phyloP scores from a whole-genome alignment of 2,888 invertebrate genomes.

The Dusona sp. region DNA sequence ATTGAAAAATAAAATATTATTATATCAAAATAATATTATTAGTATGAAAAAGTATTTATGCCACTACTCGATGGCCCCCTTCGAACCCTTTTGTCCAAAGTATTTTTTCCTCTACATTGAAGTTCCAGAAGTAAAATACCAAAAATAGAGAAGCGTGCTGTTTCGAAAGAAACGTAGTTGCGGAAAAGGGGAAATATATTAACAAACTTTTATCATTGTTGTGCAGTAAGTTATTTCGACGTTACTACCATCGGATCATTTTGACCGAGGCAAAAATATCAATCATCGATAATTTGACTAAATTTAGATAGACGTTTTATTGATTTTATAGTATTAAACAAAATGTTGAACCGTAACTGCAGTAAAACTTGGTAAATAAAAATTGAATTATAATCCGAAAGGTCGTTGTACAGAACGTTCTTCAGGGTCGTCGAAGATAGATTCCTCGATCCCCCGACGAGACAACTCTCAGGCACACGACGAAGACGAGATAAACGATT shows the following conservation, averaged over 20 bases:
- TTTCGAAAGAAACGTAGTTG: too few species aligned
- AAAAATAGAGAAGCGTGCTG: too few species aligned
- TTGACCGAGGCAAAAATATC: neutral
- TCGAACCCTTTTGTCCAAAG: neutral
- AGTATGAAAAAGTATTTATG: neutral
- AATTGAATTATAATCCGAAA: neutral
- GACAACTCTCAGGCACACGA: constrained; percentile 35
- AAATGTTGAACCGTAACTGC: neutral
- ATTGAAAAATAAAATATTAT: neutral
- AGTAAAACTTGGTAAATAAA: neutral
- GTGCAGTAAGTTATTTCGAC: too few species aligned
- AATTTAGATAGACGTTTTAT: neutral
- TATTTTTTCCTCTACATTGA: neutral
- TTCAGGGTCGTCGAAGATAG: constrained; percentile 21
- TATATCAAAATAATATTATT: too few species aligned
- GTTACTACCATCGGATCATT: neutral
- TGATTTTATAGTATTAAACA: neutral
- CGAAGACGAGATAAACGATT: constrained; percentile 51
- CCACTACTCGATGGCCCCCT: neutral
- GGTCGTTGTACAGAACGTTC: neutral
- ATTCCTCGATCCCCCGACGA: constrained; percentile 44
- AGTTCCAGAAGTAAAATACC: too few species aligned
- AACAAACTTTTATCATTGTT: too few species aligned
- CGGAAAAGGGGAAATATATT: too few species aligned
- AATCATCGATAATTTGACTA: neutral